These are phyloP conservation scores for Lucilia cuprina DNA, from an alignment of 1,140 invertebrate species.

Conservation along the genomic window DNA sequence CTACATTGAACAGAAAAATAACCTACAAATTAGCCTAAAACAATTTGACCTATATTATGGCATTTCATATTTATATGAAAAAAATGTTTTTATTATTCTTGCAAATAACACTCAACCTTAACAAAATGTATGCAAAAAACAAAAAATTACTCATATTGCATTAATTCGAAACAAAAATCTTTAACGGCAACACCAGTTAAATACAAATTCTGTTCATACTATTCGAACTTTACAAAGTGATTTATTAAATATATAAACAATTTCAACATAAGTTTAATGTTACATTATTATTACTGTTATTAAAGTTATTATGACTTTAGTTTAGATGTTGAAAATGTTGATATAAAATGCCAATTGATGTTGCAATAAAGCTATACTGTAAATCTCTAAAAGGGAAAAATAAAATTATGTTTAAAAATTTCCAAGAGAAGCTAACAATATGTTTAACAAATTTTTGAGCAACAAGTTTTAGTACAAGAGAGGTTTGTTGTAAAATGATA, in stretches of 20 bases:
- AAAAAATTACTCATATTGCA: background rate
- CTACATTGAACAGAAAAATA: background rate
- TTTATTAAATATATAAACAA: background rate
- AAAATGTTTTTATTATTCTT: background rate
- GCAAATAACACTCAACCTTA: background rate
- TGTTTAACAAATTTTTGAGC: background rate
- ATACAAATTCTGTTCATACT: background rate
- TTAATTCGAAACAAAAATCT: background rate
- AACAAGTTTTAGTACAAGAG: background rate
- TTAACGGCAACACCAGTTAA: background rate
- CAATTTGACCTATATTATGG: background rate
- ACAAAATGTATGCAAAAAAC: too few species aligned
- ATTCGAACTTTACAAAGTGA: background rate
- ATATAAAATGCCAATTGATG: background rate
- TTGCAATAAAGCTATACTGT: background rate
- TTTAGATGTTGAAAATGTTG: background rate
- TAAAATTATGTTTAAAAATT: background rate
- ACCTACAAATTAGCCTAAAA: background rate
- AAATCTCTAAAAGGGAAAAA: background rate
- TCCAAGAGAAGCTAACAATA: background rate
- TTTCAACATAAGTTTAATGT: constrained; percentile 8
- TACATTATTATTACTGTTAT: background rate
- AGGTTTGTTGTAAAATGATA: background rate
- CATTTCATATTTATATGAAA: background rate
- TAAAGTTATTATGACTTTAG: background rate